Percentiles rank a stretch among this genome's conserved stretches.
phyloP scores from a whole-genome alignment of 2,888 invertebrate species.

The Uropetala carovei region DNA sequence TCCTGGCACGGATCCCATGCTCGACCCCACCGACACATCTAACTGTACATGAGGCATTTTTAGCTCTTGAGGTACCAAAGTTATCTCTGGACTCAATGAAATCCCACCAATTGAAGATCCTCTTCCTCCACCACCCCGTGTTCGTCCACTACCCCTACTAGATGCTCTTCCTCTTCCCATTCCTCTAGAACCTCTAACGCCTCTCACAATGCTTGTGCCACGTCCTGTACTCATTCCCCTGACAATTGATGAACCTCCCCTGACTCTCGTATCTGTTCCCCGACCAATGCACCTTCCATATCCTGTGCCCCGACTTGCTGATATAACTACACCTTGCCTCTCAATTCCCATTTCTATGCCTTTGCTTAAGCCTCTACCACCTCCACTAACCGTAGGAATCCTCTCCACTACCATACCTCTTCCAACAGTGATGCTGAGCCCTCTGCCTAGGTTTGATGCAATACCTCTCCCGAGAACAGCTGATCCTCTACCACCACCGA shows the following conservation, averaged over 20 bases:
- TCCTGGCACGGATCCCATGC: neutral
- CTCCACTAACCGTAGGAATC: neutral
- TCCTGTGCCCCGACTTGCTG: neutral
- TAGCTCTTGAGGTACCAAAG: slow-evolving; percentile 38
- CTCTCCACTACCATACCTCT: slow-evolving; percentile 36
- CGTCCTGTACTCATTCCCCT: slow-evolving; percentile 39
- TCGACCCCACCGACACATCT: slow-evolving; percentile 5
- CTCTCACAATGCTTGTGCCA: neutral
- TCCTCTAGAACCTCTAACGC: slow-evolving; percentile 6
- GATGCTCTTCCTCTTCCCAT: slow-evolving; percentile 17
- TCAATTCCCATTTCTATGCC: neutral
- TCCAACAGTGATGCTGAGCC: slow-evolving; percentile 49
- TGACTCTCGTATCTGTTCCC: neutral
- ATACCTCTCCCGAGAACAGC: slow-evolving; percentile 43
- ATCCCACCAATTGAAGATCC: neutral
- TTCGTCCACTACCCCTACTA: slow-evolving; percentile 1
- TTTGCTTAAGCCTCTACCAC: slow-evolving; percentile 3
- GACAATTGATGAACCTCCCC: neutral
- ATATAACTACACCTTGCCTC: slow-evolving; percentile 30
- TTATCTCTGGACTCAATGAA: slow-evolving; percentile 26
- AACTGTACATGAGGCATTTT: slow-evolving; percentile 42
- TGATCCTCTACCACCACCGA: slow-evolving; percentile 33
- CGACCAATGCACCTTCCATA: slow-evolving; percentile 26
- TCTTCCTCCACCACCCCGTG: slow-evolving; percentile 22
- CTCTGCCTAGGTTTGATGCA: slow-evolving; percentile 19